A percentile compares a stretch with the other conserved stretches of the same genome.
Evolutionary conservation across 2,888 invertebrate species (phyloP).

Genomic region (Drosophila subquinaria): DNA sequence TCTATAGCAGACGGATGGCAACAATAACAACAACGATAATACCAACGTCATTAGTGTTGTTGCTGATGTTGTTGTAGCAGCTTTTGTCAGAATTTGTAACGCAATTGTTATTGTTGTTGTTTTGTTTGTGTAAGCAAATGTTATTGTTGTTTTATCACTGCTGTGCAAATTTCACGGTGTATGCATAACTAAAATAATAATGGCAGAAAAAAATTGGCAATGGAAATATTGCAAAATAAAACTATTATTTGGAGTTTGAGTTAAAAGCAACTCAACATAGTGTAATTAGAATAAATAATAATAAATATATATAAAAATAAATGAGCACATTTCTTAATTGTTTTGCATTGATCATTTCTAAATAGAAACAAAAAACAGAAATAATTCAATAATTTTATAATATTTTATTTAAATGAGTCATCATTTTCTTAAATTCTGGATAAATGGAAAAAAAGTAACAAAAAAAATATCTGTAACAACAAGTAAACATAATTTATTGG

Average conservation of each 20-base stretch:
- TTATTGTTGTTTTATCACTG: conserved; percentile 36
- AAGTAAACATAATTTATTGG: background rate
- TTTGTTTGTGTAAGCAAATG: conserved; percentile 46
- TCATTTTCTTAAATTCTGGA: too few relatives aligned
- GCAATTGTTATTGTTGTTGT: conserved; percentile 40
- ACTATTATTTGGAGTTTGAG: background rate
- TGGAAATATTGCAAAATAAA: conserved; percentile 12
- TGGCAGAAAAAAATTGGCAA: conserved; percentile 17
- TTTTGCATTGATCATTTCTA: background rate
- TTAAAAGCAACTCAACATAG: background rate
- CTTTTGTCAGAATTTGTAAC: conserved; percentile 61
- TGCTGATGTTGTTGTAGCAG: conserved; percentile 51
- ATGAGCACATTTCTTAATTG: conserved; percentile 8
- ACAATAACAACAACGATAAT: conserved; percentile 26
- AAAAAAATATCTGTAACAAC: background rate
- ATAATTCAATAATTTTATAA: too few relatives aligned
- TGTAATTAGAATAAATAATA: background rate
- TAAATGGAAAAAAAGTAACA: background rate
- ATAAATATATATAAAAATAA: background rate
- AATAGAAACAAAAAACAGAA: too few relatives aligned
- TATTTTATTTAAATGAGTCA: too few relatives aligned
- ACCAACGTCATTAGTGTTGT: conserved; percentile 57
- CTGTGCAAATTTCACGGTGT: conserved; percentile 43
- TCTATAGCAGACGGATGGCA: conserved; percentile 57
- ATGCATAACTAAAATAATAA: conserved; percentile 13